Conservation (phyloP, 2,113 vertebrate species). For the Craseonycteris thonglongyai region DNA sequence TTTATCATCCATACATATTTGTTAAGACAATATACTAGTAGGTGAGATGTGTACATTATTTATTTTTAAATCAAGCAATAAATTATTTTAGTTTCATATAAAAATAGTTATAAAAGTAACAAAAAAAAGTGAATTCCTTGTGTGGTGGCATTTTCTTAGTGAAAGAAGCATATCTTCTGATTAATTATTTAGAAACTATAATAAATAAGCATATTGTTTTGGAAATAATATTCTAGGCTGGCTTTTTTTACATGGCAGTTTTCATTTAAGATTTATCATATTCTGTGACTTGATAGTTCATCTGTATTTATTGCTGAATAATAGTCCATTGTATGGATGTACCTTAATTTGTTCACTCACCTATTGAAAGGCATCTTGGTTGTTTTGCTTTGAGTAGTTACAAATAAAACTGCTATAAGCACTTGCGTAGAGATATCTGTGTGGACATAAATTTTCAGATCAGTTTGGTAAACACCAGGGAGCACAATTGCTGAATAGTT, state of each 20-base stretch:
- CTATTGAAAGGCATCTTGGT: background rate
- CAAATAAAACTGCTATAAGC: background rate
- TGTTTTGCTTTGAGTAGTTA: background rate
- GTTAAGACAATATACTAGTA: background rate
- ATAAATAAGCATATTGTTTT: background rate
- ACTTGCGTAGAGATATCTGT: background rate
- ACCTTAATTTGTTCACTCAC: background rate
- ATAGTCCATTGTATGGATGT: background rate
- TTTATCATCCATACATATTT: background rate
- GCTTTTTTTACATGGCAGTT: background rate
- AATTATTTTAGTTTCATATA: background rate
- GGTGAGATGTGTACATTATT: background rate
- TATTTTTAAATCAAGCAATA: conserved; percentile 11
- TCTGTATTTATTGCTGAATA: background rate
- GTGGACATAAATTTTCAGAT: background rate
- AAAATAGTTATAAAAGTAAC: background rate
- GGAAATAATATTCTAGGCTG: background rate
- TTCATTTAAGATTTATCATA: background rate
- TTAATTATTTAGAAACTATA: conserved; percentile 17
- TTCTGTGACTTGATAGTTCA: background rate
- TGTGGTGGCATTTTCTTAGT: background rate
- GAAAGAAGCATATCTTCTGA: background rate
- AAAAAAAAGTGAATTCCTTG: background rate
- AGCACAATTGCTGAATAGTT: background rate
- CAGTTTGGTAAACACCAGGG: background rate